Evolutionary conservation across 2,797 vertebrate species (phyloP).

Genomic region (Glyptemys insculpta): DNA sequence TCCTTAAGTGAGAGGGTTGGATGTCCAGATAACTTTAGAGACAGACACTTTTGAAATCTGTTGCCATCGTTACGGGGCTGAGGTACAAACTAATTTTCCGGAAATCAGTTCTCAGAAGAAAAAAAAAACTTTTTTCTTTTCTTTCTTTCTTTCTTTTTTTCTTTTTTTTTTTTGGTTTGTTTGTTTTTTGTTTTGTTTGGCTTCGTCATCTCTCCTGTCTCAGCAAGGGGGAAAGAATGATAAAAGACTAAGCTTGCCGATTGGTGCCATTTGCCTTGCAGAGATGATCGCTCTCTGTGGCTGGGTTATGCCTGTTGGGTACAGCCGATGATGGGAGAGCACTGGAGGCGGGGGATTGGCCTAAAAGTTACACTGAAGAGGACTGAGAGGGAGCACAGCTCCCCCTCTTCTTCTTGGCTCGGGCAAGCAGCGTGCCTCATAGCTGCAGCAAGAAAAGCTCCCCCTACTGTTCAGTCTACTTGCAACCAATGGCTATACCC

Average conservation of each 20-base stretch:
- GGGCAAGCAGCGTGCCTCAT: accelerated
- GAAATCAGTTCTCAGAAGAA: not conserved
- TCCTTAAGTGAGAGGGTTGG: not conserved
- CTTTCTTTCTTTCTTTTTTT: no score
- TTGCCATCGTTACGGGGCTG: not conserved
- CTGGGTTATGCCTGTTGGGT: not conserved
- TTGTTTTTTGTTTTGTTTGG: not conserved
- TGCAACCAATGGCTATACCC: not conserved
- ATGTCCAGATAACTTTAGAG: not conserved
- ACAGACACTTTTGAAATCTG: not conserved
- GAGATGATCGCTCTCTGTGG: not conserved
- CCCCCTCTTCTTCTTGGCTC: accelerated
- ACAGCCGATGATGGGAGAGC: not conserved
- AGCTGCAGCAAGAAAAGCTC: accelerated
- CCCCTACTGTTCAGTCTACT: accelerated
- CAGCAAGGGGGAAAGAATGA: not conserved
- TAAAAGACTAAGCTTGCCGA: not conserved
- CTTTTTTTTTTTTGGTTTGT: not conserved
- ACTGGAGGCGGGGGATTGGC: not conserved
- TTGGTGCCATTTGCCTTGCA: not conserved
- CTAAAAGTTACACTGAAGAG: accelerated
- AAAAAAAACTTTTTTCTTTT: not conserved
- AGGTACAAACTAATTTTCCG: not conserved
- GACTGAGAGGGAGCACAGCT: accelerated
- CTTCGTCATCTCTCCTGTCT: not conserved